These are phyloP conservation scores for Willowsia nigromaculata DNA, from an alignment of 2,888 invertebrate genomes.

Conservation along the genomic window DNA sequence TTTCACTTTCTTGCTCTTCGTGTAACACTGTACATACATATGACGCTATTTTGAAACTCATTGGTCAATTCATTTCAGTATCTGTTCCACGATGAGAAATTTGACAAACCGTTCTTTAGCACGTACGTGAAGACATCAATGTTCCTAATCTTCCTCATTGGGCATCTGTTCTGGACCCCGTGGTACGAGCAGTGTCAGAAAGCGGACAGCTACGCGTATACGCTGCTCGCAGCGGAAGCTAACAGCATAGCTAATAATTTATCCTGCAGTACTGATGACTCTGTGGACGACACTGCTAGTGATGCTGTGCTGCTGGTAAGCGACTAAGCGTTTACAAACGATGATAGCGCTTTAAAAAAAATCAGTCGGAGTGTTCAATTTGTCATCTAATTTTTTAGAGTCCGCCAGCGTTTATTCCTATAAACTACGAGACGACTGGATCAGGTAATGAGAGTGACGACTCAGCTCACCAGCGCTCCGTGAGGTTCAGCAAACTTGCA, in stretches of 20 bases:
- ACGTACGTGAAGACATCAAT: slow-evolving; percentile 97
- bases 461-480: slow-evolving; percentile 89
- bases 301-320: slow-evolving; percentile 74
- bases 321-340: no score
- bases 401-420: slow-evolving; percentile 94
- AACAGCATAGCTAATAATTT: slow-evolving; percentile 60
- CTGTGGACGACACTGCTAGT: slow-evolving; percentile 74
- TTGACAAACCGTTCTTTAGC: slow-evolving; percentile 96
- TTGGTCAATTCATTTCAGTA: slow-evolving; percentile 86
- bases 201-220: slow-evolving; percentile 78
- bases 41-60: background rate
- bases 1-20: background rate
- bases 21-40: background rate
- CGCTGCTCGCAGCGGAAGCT: slow-evolving; percentile 69
- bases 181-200: slow-evolving; percentile 92
- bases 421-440: slow-evolving; percentile 86
- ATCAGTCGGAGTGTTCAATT: background rate
- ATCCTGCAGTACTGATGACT: slow-evolving; percentile 57
- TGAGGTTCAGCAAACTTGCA: slow-evolving; percentile 92
- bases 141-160: slow-evolving; percentile 94
- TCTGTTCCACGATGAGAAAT: slow-evolving; percentile 90
- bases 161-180: slow-evolving; percentile 93
- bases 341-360: no score
- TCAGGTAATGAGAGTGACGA: slow-evolving; percentile 89
- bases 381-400: slow-evolving; percentile 84